Conservation (phyloP, 2,113 vertebrate species). For the Baryphthengus martii region DNA sequence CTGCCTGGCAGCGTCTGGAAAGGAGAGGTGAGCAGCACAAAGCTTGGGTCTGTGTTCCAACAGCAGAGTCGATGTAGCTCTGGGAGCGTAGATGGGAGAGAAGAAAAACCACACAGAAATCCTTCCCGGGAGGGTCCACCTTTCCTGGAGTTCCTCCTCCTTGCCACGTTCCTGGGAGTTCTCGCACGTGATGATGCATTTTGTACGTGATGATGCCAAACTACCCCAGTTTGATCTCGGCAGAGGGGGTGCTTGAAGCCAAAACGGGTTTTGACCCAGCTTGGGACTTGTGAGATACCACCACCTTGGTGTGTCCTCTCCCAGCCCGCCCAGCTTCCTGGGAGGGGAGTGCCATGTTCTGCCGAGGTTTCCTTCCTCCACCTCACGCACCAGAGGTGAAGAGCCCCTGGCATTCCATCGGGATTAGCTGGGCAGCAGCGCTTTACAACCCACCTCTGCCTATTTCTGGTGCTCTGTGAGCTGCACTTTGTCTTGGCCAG, state of each 20-base stretch:
- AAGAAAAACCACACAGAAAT: not conserved
- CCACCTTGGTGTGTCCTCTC: fast-evolving
- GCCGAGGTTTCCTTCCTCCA: not conserved
- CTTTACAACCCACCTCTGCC: not conserved
- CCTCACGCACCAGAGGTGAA: fast-evolving
- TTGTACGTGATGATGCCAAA: fast-evolving
- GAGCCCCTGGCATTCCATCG: not conserved
- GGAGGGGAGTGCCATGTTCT: not conserved
- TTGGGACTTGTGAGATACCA: not conserved
- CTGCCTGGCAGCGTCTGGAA: fast-evolving
- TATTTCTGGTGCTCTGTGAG: not conserved
- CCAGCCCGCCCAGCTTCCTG: not conserved
- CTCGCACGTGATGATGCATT: not conserved
- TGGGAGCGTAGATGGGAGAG: not conserved
- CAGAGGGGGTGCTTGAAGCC: not conserved
- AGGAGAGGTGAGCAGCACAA: not conserved
- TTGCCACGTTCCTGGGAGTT: not conserved
- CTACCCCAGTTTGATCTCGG: not conserved
- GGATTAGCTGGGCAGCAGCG: not conserved
- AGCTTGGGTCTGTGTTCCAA: not conserved
- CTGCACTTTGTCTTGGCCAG: no score
- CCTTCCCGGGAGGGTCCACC: fast-evolving
- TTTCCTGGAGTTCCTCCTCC: not conserved
- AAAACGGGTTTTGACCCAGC: not conserved
- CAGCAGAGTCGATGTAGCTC: fast-evolving